Percentiles rank a stretch among this genome's conserved stretches.
Evolutionary conservation across 1,140 invertebrate genomes (phyloP).

Genomic region (Drosophila ficusphila): DNA sequence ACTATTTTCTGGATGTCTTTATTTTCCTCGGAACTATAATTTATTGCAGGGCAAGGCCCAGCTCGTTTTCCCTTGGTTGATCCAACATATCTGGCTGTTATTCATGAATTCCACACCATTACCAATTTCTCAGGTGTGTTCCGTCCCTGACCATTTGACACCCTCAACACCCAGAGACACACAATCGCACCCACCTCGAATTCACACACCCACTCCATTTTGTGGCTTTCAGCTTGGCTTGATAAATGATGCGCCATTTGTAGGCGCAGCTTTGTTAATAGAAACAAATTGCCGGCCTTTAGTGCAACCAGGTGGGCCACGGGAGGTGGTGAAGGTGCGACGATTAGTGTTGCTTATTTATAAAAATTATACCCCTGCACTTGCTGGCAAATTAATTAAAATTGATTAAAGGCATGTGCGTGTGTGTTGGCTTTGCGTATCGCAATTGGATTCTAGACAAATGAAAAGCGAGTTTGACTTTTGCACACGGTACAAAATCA

Average conservation of each 20-base stretch:
- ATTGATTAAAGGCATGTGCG: conserved; percentile 59
- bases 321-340: conserved; percentile 20
- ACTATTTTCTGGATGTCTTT: neutral
- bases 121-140: conserved; percentile 74
- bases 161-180: neutral
- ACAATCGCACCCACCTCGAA: conserved; percentile 1
- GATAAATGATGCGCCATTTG: conserved; percentile 78
- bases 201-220: conserved; percentile 11
- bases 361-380: conserved; percentile 63
- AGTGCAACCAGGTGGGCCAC: conserved; percentile 9
- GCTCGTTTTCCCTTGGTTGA: conserved; percentile 9
- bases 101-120: conserved; percentile 56
- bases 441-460: neutral
- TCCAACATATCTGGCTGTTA: conserved; percentile 19
- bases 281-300: conserved; percentile 76
- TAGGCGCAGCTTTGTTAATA: conserved; percentile 80
- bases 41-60: conserved; percentile 24
- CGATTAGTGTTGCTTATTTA: conserved; percentile 79
- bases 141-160: conserved; percentile 36
- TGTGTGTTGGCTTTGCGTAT: conserved; percentile 1
- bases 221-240: conserved; percentile 47
- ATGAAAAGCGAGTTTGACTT: neutral
- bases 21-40: neutral
- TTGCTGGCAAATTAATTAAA: conserved; percentile 71
- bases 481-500: neutral